These are phyloP conservation scores for Ceratosolen fusciceps DNA, from an alignment of 1,140 invertebrate genomes.

Conservation along the genomic window DNA sequence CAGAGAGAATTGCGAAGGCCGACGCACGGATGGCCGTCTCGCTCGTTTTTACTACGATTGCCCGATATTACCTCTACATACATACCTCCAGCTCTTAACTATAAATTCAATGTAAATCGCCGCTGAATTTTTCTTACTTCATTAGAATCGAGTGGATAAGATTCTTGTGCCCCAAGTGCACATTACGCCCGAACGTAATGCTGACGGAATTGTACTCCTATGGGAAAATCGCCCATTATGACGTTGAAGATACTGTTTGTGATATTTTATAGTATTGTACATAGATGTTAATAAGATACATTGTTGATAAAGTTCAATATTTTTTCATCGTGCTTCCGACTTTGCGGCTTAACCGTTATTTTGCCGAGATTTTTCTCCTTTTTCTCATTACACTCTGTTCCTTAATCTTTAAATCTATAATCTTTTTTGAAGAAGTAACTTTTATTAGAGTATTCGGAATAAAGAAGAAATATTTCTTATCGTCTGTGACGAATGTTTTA, in stretches of 20 bases:
- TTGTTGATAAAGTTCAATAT: constrained; percentile 48
- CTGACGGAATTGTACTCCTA: neutral
- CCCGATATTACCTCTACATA: too few relatives aligned
- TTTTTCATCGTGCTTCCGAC: constrained; percentile 43
- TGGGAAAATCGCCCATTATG: constrained; percentile 2
- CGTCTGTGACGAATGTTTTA: constrained; percentile 9
- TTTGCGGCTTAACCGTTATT: constrained; percentile 24
- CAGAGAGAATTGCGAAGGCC: too few relatives aligned
- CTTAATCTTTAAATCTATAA: too few relatives aligned
- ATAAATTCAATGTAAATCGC: neutral
- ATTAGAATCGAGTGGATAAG: neutral
- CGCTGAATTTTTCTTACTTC: neutral
- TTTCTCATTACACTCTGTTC: too few relatives aligned
- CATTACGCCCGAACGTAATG: neutral
- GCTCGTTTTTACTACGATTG: too few relatives aligned
- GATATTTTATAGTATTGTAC: constrained; percentile 56
- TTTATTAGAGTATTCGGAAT: too few relatives aligned
- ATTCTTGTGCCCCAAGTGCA: neutral
- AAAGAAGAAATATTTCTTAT: neutral
- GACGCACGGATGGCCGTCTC: neutral
- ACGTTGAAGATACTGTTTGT: constrained; percentile 41
- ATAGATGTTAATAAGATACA: constrained; percentile 53
- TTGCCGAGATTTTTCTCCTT: too few relatives aligned
- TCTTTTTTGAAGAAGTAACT: too few relatives aligned
- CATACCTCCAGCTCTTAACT: too few relatives aligned